Conservation (phyloP, 2,888 invertebrate genomes). For the Macrophya alboannulata region DNA sequence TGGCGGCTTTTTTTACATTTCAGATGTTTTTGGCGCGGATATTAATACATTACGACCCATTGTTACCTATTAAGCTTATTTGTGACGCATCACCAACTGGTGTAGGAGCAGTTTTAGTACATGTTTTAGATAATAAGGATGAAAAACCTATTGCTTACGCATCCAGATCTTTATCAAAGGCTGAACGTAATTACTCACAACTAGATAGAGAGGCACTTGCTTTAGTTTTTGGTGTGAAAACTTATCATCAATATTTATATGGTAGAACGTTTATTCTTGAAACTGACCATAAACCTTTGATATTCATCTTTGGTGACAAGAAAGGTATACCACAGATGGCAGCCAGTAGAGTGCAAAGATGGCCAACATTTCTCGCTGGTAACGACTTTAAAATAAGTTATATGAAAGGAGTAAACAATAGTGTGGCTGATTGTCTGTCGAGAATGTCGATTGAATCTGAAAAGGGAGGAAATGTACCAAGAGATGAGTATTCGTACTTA, state of each 20-base stretch:
- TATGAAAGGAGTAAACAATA: not conserved
- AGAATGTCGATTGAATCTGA: no score
- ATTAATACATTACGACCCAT: constrained; percentile 62
- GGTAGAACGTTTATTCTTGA: constrained; percentile 64
- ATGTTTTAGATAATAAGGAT: not conserved
- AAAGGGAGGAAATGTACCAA: no score
- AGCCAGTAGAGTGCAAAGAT: not conserved
- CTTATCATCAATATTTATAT: constrained; percentile 59
- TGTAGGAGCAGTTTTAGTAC: constrained; percentile 63
- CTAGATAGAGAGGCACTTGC: constrained; percentile 60
- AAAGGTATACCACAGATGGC: constrained; percentile 1
- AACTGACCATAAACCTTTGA: constrained; percentile 74
- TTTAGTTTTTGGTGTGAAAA: constrained; percentile 58
- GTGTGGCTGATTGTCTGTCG: no score
- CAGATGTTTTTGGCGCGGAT: no score
- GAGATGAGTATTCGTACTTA: no score
- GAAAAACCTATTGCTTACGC: constrained; percentile 53
- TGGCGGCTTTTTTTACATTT: no score
- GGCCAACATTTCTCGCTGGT: not conserved
- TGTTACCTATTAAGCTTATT: constrained; percentile 54
- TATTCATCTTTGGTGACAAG: constrained; percentile 64
- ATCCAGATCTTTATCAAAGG: constrained; percentile 41
- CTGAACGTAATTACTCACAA: constrained; percentile 57
- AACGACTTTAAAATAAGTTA: not conserved
- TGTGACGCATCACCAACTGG: constrained; percentile 66